Evolutionary conservation across 2,113 vertebrate species (phyloP).

Genomic region (Microcebus tavaratra): DNA sequence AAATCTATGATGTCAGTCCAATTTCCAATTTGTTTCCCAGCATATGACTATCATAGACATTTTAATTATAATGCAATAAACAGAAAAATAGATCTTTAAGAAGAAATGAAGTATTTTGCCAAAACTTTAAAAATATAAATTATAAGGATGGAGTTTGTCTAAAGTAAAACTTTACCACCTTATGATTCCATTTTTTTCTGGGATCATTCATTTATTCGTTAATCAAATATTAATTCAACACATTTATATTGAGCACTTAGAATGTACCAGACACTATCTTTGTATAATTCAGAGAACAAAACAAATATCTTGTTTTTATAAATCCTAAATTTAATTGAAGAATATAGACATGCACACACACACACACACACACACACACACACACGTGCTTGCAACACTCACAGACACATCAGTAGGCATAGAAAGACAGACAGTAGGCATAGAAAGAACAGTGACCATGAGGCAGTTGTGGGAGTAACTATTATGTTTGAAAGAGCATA

Average conservation of each 20-base stretch:
- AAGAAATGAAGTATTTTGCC: background rate
- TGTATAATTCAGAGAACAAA: background rate
- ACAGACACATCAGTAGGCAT: background rate
- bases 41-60: background rate
- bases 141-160: background rate
- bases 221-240: background rate
- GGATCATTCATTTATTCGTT: background rate
- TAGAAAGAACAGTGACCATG: background rate
- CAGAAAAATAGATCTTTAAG: background rate
- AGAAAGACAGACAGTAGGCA: background rate
- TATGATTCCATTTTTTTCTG: background rate
- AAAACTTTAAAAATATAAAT: background rate
- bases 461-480: background rate
- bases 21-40: background rate
- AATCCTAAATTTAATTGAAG: background rate
- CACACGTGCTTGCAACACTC: background rate
- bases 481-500: background rate
- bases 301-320: background rate
- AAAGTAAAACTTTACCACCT: background rate
- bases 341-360: background rate
- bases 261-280: background rate
- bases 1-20: background rate
- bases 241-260: background rate
- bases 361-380: no score
- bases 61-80: background rate